Percentiles rank a stretch among this genome's conserved stretches.
These are phyloP conservation scores for Ceryle rudis DNA, from an alignment of 2,797 vertebrate species.

Conservation along the genomic window DNA sequence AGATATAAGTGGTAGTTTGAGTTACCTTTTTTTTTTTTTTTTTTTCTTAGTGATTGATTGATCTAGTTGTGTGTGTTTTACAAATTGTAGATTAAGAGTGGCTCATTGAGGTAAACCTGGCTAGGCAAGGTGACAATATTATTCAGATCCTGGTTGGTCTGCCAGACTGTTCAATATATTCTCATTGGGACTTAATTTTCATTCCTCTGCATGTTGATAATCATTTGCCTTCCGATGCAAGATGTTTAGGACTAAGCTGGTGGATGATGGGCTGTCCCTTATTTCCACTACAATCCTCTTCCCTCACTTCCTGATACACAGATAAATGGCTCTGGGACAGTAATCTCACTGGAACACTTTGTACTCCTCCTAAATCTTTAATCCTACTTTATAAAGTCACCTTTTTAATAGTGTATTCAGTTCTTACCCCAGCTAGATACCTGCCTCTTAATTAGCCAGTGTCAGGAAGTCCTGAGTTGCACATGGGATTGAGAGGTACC, in stretches of 20 bases:
- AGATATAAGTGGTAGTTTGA: neutral
- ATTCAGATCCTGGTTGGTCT: neutral
- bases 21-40: neutral
- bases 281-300: neutral
- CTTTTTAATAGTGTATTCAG: neutral
- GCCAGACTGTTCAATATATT: neutral
- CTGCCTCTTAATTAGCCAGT: neutral
- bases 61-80: neutral
- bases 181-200: neutral
- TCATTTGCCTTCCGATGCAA: neutral
- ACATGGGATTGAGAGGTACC: neutral
- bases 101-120: neutral
- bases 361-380: neutral
- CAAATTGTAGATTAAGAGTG: neutral
- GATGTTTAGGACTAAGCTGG: neutral
- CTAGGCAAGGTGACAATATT: neutral
- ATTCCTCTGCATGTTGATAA: fast-evolving
- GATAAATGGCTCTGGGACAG: neutral
- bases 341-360: neutral
- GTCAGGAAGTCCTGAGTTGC: neutral
- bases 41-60: neutral
- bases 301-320: neutral
- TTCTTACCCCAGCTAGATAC: neutral
- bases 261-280: neutral
- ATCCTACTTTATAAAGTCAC: neutral